Evolutionary conservation across 1,140 invertebrate genomes (phyloP).

Genomic region (Thrips palmi): DNA sequence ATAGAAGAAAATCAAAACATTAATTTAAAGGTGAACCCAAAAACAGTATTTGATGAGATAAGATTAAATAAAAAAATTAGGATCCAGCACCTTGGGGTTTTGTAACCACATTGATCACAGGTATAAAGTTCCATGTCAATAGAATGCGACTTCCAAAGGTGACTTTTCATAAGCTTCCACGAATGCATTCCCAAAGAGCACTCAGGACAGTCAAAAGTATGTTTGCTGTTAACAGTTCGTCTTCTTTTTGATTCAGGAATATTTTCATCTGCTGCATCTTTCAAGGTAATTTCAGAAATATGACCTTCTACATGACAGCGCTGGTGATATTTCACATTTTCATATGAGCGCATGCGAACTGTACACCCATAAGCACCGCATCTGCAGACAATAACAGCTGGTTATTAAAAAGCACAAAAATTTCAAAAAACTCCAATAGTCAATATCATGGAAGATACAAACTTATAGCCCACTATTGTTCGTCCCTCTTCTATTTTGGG

Average conservation of each 20-base stretch:
- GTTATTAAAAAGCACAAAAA: no score
- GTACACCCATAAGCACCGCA: slow-evolving; percentile 24
- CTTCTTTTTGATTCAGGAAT: no score
- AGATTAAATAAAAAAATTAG: not conserved
- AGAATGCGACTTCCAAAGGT: slow-evolving; percentile 54
- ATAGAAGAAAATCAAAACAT: slow-evolving; percentile 1
- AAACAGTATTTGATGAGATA: slow-evolving; percentile 4
- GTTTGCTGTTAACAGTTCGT: no score
- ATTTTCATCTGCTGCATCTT: no score
- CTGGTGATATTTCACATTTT: slow-evolving; percentile 31
- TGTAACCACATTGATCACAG: slow-evolving; percentile 43
- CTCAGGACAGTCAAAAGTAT: slow-evolving; percentile 45
- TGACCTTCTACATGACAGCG: slow-evolving; percentile 39
- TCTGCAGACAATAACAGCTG: slow-evolving; percentile 13
- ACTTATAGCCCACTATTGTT: slow-evolving; percentile 17
- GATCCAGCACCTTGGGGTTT: slow-evolving; percentile 23
- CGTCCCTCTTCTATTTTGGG: slow-evolving; percentile 13
- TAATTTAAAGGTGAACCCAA: slow-evolving; percentile 1
- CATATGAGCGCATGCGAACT: slow-evolving; percentile 23
- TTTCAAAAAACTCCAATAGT: no score
- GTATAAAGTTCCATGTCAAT: slow-evolving; percentile 58
- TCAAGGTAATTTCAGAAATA: no score
- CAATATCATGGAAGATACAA: no score
- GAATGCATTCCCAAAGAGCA: slow-evolving; percentile 31
- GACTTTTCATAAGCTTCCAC: slow-evolving; percentile 44